Percentiles rank a stretch among this genome's conserved stretches.
Evolutionary conservation across 2,797 vertebrate genomes (phyloP).

Genomic region (Dallia pectoralis): DNA sequence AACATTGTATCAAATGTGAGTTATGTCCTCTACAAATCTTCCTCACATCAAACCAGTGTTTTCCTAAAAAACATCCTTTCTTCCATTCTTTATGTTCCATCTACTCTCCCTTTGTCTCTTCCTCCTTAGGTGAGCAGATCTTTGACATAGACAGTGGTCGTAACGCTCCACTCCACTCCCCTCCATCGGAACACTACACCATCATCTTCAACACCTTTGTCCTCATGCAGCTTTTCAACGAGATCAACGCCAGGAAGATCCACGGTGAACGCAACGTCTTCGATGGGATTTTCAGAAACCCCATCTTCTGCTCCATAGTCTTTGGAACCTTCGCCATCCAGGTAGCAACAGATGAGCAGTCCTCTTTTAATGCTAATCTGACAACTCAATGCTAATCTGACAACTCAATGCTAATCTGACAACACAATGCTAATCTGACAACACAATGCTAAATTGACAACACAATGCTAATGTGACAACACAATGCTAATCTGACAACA

Average conservation of each 20-base stretch:
- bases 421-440: too few species aligned
- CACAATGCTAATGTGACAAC: too few species aligned
- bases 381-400: too few species aligned
- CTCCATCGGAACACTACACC: constrained; percentile 97
- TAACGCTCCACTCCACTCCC: constrained; percentile 91
- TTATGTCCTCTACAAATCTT: too few species aligned
- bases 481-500: too few species aligned
- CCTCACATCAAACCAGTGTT: too few species aligned
- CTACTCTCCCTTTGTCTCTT: neutral
- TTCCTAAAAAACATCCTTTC: too few species aligned
- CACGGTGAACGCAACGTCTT: constrained; percentile 98
- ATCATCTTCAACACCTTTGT: constrained; percentile 99
- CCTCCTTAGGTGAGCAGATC: constrained; percentile 84
- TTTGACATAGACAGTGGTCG: constrained; percentile 97
- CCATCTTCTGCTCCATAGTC: constrained; percentile 97
- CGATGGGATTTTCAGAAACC: constrained; percentile 94
- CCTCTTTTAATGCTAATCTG: too few species aligned
- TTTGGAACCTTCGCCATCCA: constrained; percentile 92
- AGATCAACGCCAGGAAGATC: constrained; percentile 98
- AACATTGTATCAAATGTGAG: too few species aligned
- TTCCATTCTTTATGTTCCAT: neutral
- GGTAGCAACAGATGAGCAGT: constrained; percentile 64
- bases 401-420: too few species aligned
- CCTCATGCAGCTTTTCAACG: constrained; percentile 99
- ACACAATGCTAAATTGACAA: too few species aligned